Evolutionary conservation across 2,888 invertebrate genomes (phyloP), one percentile per base, ranked within the genome.

Genomic region (Lithodes maja): DNA sequence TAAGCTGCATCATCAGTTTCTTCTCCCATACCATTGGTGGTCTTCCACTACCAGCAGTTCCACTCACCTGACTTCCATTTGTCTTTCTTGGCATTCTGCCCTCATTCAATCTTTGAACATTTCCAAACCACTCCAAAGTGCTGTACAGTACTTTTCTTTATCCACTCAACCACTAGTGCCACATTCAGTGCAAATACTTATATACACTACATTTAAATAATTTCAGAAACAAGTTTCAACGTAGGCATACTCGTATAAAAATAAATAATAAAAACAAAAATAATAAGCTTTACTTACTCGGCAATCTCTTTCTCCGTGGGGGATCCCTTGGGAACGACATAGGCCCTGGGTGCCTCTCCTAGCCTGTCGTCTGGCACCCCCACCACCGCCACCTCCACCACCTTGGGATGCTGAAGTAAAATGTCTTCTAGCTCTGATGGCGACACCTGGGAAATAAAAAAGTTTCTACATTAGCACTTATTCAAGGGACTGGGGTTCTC

Each of bases 311-410:
- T 55, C 54, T 86, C 80, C 1, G 61, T 78, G 15, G 82, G 2
- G 1, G 86, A 80, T 2, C 15, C 54, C 0, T 79, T 78, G 71
- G 79, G 17, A 17, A 82, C 87, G n/a, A 90, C 89, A 17, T 86
- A 90, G 17, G 90, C 90, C 12, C 88, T 69, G 0, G 90, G 90
- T 1, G 83, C 88, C 68, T 90, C 90, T 15, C 90, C 90, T 3
- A 80, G 12, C 68, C 87, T 71, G 15, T 86, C 86, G 49, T 90
- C 71, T 15, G 90, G 90, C 3, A 90, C 81, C 0, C 90, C 90
- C 61, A 89, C 81, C 7, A 90, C 90, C 0, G 80, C 83, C 33
- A 89, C 90, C 17, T 90, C 90, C 68, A 50, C 75, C 69, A 90
- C 90, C 17, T 80, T 77, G 0, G 85, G 83, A 68, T 83, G 85